Evolutionary conservation across 2,113 vertebrate species (phyloP), one percentile per base, ranked within the genome.

Genomic region (Malurus melanocephalus): DNA sequence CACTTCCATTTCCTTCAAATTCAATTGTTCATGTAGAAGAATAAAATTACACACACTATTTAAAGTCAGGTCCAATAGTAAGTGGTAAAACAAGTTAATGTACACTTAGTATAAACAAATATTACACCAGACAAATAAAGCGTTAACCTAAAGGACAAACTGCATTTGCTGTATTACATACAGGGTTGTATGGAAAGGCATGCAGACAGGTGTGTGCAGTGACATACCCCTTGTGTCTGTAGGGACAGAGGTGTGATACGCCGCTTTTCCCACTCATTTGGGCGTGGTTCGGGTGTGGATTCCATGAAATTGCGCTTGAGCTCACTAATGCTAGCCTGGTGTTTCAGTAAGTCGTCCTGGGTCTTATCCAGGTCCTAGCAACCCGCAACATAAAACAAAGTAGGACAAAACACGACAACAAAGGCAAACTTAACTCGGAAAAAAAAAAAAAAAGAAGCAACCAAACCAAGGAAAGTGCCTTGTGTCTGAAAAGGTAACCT

Each of bases 251-350:
- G 96, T 96, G 98, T 98, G 96, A 98, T 98, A 98, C 99, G 98
- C 80, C 99, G 99, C 96, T 99, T 99, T 97, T 99, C 99, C 99
- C 99, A 99, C 96, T 98, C 99, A 97, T 98, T 99, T 93, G 98
- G 99, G 97, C 98, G 98, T 95, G 99, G 98, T 86, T 99, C 98
- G 21, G 99, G 98, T 87, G 98, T 98, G 86, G 99, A 99, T 96
- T 99, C 99, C 99, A 99, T 99, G 98, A 99, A 99, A 98, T 97
- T 99, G 98, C 99, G 99, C 97, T 99, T 99, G 97, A 99, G 98
- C 98, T 99, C 98, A 98, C 99, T 99, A 99, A 99, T 98, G 98
- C 99, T 99, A 99, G 99, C 99, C 98, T 99, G 99, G 97, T 99
- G 99, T 98, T 98, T 99, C 98, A 99, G 98, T 96, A 99, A 98